These are phyloP conservation scores for Meteorus sp. DNA, from an alignment of 1,140 invertebrate species.

Conservation along the genomic window DNA sequence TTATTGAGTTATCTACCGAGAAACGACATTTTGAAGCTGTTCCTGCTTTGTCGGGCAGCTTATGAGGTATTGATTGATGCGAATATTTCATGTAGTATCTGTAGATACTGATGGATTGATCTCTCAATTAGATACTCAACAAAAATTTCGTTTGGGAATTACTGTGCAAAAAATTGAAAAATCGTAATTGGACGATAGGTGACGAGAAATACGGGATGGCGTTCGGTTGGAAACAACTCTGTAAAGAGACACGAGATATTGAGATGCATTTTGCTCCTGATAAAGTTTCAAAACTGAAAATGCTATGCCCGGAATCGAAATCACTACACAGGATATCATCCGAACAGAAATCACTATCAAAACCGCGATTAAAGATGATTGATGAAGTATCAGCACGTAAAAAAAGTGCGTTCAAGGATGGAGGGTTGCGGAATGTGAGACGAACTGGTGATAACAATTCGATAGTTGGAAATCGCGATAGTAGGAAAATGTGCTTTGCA, in stretches of 20 bases:
- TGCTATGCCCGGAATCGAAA: background rate
- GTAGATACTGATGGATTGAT: too few species aligned
- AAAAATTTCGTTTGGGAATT: too few species aligned
- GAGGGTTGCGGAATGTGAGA: too few species aligned
- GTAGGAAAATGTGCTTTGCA: too few species aligned
- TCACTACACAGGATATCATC: background rate
- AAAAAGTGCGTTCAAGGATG: too few species aligned
- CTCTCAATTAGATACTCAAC: background rate
- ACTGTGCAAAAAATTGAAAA: too few species aligned
- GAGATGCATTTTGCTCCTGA: conserved; percentile 1
- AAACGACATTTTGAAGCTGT: conserved; percentile 47
- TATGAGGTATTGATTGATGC: conserved; percentile 42
- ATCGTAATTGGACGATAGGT: background rate
- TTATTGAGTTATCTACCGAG: conserved; percentile 41
- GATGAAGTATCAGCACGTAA: too few species aligned
- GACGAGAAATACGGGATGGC: conserved; percentile 6
- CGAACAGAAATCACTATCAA: background rate
- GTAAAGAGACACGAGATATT: conserved; percentile 32
- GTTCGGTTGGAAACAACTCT: conserved; percentile 38
- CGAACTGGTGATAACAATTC: too few species aligned
- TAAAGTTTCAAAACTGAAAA: conserved; percentile 11
- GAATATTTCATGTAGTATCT: background rate
- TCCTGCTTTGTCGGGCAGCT: conserved; percentile 41
- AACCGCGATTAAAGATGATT: too few species aligned
- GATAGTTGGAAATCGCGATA: too few species aligned